Base-by-base conservation (phyloP, 2,888 invertebrate genomes). In the Aproaerema taeniolella region DNA sequence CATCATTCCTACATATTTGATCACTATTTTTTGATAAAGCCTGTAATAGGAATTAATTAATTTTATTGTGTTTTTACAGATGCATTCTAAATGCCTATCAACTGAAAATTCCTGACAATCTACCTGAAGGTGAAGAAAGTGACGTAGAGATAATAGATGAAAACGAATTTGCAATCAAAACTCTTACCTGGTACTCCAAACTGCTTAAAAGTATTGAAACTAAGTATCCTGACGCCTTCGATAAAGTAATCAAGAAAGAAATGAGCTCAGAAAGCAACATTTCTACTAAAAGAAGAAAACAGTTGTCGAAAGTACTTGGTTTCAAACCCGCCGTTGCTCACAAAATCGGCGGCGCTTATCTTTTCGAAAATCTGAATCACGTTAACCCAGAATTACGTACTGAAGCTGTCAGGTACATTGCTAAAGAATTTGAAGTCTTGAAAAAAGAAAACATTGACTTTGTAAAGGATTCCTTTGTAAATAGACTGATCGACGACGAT, bases 291-390 rank as follows among this genome's bases (percentile, higher is more conserved):
- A 67, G 78, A 30, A 63, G 66, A 29, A 58, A 67, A 35, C 75
- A 83, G 3, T 52, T 90, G 0, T 87, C 77, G 1, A 78, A 79
- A 55, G 53, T 86, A 4, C 53, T 88, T 53, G 88, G 87, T 10
- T 89, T 89, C 46, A 88, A 89, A 44, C 86, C 90, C 1, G 88
- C 89, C 29, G 80, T 88, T 0, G 76, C 83, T 0, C 88, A 88
- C 44, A 81, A 82, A 61, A 70, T 88, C 8, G 85, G 85, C 33
- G 81, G 81, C 0, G 82, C 78, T 25, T 83, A 88, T 38, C 78
- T 93, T 0, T 90, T 92, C 53, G 89, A 93, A 60, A 91, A 91
- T 49, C 71, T 96, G 0, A 92, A 94, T 55, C 94, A 96, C 67
- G 81, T 91, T 0, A 91, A 90, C 54, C 69, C 91, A 0, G 74